phyloP scores from a whole-genome alignment of 2,888 invertebrate genomes.

The Morpho deidamia region DNA sequence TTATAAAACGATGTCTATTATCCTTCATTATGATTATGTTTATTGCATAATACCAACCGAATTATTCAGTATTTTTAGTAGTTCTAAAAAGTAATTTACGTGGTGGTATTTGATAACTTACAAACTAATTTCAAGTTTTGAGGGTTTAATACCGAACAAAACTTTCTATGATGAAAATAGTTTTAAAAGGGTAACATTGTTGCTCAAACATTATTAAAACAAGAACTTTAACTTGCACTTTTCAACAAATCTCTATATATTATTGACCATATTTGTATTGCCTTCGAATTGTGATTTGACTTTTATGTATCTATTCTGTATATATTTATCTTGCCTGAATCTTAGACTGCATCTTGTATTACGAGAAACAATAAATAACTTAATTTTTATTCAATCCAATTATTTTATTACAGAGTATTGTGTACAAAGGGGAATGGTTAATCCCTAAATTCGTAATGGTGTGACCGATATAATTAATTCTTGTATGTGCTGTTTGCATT shows the following conservation, averaged over 20 bases:
- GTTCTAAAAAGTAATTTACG: background rate
- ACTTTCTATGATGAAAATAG: constrained; percentile 9
- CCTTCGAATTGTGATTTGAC: too few species aligned
- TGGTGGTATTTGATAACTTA: constrained; percentile 8
- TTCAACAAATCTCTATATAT: background rate
- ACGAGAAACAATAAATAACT: too few species aligned
- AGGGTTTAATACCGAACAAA: constrained; percentile 2
- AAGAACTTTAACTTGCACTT: background rate
- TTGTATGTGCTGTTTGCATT: too few species aligned
- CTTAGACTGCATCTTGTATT: too few species aligned
- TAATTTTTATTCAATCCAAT: background rate
- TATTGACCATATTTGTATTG: too few species aligned
- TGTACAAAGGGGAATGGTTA: too few species aligned
- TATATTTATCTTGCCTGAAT: too few species aligned
- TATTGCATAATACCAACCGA: background rate
- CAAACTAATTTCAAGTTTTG: constrained; percentile 8
- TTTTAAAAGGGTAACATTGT: constrained; percentile 12
- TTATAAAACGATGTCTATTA: too few species aligned
- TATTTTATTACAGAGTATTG: background rate
- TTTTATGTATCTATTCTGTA: too few species aligned
- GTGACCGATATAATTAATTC: too few species aligned
- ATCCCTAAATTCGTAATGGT: too few species aligned
- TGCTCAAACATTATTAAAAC: constrained; percentile 2
- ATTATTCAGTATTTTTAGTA: background rate
- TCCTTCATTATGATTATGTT: too few species aligned